These are phyloP conservation scores for Microcebus jonahi DNA, from an alignment of 2,113 vertebrate species.

Conservation along the genomic window DNA sequence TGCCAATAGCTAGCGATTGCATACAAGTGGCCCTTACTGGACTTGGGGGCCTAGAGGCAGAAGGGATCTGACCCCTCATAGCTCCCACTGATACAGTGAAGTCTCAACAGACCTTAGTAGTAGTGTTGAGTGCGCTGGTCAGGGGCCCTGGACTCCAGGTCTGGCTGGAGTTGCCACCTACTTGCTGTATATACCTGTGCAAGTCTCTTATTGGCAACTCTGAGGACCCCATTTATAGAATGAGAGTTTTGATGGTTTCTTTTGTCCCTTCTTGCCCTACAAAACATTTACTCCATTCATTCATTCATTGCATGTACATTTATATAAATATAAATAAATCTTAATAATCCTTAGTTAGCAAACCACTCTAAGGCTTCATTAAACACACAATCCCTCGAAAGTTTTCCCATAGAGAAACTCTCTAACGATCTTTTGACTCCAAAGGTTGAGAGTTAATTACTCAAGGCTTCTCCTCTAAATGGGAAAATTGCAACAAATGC, in stretches of 20 bases:
- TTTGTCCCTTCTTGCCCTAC: background rate
- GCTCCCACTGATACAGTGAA: background rate
- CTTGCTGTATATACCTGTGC: background rate
- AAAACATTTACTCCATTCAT: slow-evolving; percentile 11
- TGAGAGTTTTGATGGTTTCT: background rate
- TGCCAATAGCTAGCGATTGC: background rate
- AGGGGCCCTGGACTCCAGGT: background rate
- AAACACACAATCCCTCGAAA: slow-evolving; percentile 15
- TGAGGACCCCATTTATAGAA: background rate
- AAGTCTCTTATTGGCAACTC: background rate
- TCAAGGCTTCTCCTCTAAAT: background rate
- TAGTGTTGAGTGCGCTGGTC: background rate
- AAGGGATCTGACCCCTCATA: background rate
- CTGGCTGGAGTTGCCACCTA: background rate
- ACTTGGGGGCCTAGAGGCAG: background rate
- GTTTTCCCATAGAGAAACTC: background rate
- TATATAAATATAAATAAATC: slow-evolving; percentile 10
- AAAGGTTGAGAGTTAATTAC: background rate
- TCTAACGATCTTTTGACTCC: slow-evolving; percentile 1
- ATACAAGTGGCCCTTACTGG: background rate
- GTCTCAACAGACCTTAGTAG: background rate
- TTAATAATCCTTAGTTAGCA: background rate
- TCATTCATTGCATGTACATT: background rate
- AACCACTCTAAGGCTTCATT: background rate
- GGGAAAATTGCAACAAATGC: background rate